These are phyloP conservation scores for Hyperoplus lanceolatus DNA, from an alignment of 2,797 vertebrate species.

Conservation along the genomic window DNA sequence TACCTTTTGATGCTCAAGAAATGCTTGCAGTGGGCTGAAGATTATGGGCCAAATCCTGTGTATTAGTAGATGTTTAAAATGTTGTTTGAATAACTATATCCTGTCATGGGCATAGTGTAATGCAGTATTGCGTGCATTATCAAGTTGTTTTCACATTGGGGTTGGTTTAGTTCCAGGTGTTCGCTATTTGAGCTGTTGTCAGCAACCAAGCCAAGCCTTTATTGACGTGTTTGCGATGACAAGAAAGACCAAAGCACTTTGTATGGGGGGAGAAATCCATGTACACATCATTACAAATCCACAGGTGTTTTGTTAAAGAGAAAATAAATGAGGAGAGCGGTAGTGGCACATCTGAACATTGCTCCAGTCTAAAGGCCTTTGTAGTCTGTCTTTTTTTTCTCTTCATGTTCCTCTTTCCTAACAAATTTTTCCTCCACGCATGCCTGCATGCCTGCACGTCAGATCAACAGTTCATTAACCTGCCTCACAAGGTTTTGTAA, in stretches of 20 bases:
- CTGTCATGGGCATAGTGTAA: conserved; percentile 24
- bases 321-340: conserved; percentile 54
- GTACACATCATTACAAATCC: conserved; percentile 72
- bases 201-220: conserved; percentile 64
- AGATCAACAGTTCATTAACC: conserved; percentile 64
- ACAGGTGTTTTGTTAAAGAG: conserved; percentile 78
- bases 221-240: conserved; percentile 74
- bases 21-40: conserved; percentile 65
- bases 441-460: conserved; percentile 52
- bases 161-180: conserved; percentile 75
- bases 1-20: conserved; percentile 60
- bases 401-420: conserved; percentile 9
- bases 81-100: conserved; percentile 64
- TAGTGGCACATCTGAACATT: conserved; percentile 67
- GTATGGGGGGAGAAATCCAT: conserved; percentile 46
- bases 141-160: conserved; percentile 52
- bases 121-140: conserved; percentile 57
- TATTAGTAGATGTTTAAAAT: conserved; percentile 59
- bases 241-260: conserved; percentile 60
- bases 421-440: conserved; percentile 39
- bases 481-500: conserved; percentile 49
- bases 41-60: conserved; percentile 68
- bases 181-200: conserved; percentile 70
- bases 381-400: conserved; percentile 18
- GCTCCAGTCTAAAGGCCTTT: conserved; percentile 53